Base-by-base conservation (phyloP, 2,797 vertebrate species). In the Iguana delicatissima region DNA sequence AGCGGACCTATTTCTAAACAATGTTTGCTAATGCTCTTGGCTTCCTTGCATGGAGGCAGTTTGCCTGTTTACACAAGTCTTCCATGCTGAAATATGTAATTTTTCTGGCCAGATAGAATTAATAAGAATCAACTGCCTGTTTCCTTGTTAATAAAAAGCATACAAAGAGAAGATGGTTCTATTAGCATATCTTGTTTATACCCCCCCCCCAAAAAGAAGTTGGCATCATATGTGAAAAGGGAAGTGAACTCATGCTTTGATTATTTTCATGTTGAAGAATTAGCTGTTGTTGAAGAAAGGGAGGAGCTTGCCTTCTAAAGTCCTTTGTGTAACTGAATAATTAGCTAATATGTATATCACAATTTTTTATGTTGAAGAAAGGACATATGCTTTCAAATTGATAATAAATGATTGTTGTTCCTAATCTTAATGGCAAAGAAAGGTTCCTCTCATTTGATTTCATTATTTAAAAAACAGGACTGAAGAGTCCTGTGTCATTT, bases 231-330 rank as follows among this genome's bases (percentile, higher is more conserved):
- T 88, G 93, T 94, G 95, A 97, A 96, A 97, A 97, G 94, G 96
- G 97, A 98, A 97, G 97, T 97, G 96, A 97, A 96, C 96, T 97
- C 97, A 97, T 97, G 96, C 97, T 97, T 95, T 97, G 96, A 97
- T 97, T 97, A 96, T 97, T 97, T 97, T 96, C 93, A 96, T 97
- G 96, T 96, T 96, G 93, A 97, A 96, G 95, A 96, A 97, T 94
- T 96, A 97, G 96, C 95, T 96, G 94, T 92, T 97, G 59, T 92
- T 96, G 91, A 93, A 94, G 93, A 96, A 93, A 94, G 93, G 97
- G 93, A 8, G 32, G 13, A 62, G 91, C 92, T 94, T 96, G 93
- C 94, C 95, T 97, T 96, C 92, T 96, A 95, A 87, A 93, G 91
- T 93, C 90, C 76, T 94, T 94, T 4, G 0, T 93, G 93, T 55